Evolutionary conservation across 2,888 invertebrate species (phyloP).

Genomic region (Ophion ellenae): DNA sequence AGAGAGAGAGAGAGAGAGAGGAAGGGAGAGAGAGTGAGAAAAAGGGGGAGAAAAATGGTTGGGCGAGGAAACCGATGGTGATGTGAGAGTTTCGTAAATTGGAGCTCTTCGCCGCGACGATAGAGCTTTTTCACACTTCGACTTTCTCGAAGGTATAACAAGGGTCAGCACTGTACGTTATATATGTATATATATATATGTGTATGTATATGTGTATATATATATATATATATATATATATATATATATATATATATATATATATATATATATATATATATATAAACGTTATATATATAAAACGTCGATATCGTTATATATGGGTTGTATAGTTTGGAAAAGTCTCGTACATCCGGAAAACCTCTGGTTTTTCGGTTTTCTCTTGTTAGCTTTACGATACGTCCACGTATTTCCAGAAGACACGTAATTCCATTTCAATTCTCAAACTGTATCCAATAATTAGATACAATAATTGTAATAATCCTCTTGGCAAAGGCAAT

Average conservation of each 20-base stretch:
- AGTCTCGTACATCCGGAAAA: too few relatives aligned
- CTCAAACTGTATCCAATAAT: too few relatives aligned
- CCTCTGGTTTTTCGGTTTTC: too few relatives aligned
- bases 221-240: not conserved
- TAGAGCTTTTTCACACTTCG: conserved; percentile 26
- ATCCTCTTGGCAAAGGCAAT: too few relatives aligned
- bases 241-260: too few relatives aligned
- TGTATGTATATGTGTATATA: not conserved
- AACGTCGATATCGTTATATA: too few relatives aligned
- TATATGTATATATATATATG: not conserved
- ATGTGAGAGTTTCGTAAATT: conserved; percentile 35
- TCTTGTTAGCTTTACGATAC: too few relatives aligned
- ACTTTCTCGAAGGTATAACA: conserved; percentile 27
- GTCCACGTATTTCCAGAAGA: too few relatives aligned
- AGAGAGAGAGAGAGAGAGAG: conserved; percentile 19
- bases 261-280: not conserved
- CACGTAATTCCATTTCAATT: too few relatives aligned
- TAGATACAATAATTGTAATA: too few relatives aligned
- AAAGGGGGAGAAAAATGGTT: conserved; percentile 11
- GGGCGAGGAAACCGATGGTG: conserved; percentile 33
- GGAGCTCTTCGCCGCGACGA: conserved; percentile 6
- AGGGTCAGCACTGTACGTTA: conserved; percentile 2
- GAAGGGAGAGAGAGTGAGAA: not conserved
- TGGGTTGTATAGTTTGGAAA: too few relatives aligned
- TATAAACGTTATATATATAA: not conserved